phyloP scores from a whole-genome alignment of 2,888 invertebrate genomes.

The Andrena flavipes region DNA sequence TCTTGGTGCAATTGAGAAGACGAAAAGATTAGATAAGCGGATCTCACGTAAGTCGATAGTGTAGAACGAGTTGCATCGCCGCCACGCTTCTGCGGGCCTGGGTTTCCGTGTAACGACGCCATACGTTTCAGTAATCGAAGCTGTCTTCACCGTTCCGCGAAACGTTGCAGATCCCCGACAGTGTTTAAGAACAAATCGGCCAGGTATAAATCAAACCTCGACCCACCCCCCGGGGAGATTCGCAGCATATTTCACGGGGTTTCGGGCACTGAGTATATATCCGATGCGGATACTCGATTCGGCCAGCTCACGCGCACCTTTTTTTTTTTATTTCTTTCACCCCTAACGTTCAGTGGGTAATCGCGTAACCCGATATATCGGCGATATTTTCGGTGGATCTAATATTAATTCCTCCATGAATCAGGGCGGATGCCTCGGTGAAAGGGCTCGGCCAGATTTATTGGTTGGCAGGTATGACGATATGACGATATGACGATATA shows the following conservation, averaged over 20 bases:
- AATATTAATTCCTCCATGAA: slow-evolving; percentile 78
- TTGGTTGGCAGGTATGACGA: slow-evolving; percentile 79
- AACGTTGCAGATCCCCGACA: background rate
- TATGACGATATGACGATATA: slow-evolving; percentile 77
- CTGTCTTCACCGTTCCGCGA: slow-evolving; percentile 6
- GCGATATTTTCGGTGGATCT: slow-evolving; percentile 69
- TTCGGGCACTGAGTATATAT: slow-evolving; percentile 19
- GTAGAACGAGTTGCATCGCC: too few species aligned
- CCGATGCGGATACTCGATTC: slow-evolving; percentile 19
- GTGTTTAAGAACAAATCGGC: slow-evolving; percentile 30
- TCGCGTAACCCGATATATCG: slow-evolving; percentile 64
- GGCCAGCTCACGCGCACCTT: slow-evolving; percentile 22
- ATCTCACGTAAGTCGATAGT: too few species aligned
- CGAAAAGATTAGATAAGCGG: too few species aligned
- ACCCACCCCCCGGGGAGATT: slow-evolving; percentile 13
- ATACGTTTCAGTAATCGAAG: background rate
- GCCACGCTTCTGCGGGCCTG: too few species aligned
- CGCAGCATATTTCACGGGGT: slow-evolving; percentile 52
- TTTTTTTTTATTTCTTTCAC: slow-evolving; percentile 24
- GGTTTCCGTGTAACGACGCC: background rate
- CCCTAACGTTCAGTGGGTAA: slow-evolving; percentile 29
- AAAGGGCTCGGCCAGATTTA: slow-evolving; percentile 75
- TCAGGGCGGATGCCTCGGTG: slow-evolving; percentile 66
- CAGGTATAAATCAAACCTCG: slow-evolving; percentile 40
- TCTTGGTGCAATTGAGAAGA: too few species aligned